Conservation (phyloP, 2,888 invertebrate genomes). For the Cephus rjabovi region DNA sequence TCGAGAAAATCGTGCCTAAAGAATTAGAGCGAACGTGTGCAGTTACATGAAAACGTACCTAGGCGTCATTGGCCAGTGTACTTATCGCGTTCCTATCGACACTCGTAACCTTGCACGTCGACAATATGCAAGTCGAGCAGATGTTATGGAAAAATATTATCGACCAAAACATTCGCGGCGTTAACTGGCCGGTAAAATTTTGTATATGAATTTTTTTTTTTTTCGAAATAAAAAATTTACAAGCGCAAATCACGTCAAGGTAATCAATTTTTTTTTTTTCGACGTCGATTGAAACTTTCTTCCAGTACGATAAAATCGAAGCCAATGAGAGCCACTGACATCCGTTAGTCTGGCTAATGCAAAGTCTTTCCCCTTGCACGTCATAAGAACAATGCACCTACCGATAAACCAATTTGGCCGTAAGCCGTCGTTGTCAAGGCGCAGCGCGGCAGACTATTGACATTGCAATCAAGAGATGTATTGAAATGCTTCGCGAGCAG, state of each 20-base stretch:
- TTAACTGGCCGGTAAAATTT: background rate
- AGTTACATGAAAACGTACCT: background rate
- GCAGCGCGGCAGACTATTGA: constrained; percentile 1
- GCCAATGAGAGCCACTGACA: background rate
- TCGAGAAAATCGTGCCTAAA: background rate
- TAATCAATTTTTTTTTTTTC: background rate
- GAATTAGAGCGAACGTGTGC: background rate
- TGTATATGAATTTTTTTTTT: background rate
- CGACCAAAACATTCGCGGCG: background rate
- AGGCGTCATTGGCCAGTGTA: background rate
- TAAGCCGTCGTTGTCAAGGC: background rate
- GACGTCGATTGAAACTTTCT: background rate
- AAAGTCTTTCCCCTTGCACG: background rate
- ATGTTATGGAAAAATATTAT: background rate
- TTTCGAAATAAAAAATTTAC: background rate
- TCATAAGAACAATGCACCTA: background rate
- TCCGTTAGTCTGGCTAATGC: background rate
- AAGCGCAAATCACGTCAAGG: background rate
- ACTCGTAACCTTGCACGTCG: background rate
- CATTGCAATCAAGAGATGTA: constrained; percentile 12
- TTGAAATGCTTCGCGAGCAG: constrained; percentile 12
- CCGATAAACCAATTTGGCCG: constrained; percentile 6
- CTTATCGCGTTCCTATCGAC: background rate
- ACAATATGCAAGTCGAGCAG: background rate
- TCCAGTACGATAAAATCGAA: background rate